Evolutionary conservation across 2,888 invertebrate genomes (phyloP), one percentile per base, ranked within the genome.

Genomic region (Drosophila paranaensis): DNA sequence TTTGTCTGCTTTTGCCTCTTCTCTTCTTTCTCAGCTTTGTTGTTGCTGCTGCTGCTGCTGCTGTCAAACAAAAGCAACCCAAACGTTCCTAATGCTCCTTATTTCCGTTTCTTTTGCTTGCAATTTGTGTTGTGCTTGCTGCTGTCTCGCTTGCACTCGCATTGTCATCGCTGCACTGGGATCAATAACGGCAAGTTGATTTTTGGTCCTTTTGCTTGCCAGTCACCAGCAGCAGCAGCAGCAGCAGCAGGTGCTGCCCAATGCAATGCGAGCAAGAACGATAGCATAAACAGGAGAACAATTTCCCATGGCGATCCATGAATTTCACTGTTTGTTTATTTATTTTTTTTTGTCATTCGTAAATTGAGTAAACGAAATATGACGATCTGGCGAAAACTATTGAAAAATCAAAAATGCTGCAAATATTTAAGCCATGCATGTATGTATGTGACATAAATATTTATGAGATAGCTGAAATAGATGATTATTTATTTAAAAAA

Each of bases 141-240:
- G 55, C 50, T 46, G 66, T 81, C 79, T 57, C 79, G 43, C 65
- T 84, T 67, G 27, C 70, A 71, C 79, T 58, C 35, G 51, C 60
- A 63, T 65, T 55, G 53, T 60, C 74, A 16, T 65, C 64, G 11
- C 30, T 63, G 20, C 27, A 14, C 40, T 64, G 48, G 68, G 83
- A 65, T 81, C 84, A 75, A 81, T 83, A 77, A 58, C 61, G 56
- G 65, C 71, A 64, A 63, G 25, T 75, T 62, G 62, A 27, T 50
- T 67, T 71, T 67, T 71, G 48, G 60, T 63, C 76, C 76, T 76
- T 65, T 65, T 53, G 27, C 27, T 6, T 37, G 6, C 45, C 35
- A 35, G 33, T 10, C 33, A 33, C 25, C 39, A 39, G 33, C 61
- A 46, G 58, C 56, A 33, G 33, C 39, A 14, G 33, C 61, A 46